A percentile compares a stretch with the other conserved stretches of the same genome.
Evolutionary conservation across 2,797 vertebrate genomes (phyloP).

Genomic region (Dermochelys coriacea): DNA sequence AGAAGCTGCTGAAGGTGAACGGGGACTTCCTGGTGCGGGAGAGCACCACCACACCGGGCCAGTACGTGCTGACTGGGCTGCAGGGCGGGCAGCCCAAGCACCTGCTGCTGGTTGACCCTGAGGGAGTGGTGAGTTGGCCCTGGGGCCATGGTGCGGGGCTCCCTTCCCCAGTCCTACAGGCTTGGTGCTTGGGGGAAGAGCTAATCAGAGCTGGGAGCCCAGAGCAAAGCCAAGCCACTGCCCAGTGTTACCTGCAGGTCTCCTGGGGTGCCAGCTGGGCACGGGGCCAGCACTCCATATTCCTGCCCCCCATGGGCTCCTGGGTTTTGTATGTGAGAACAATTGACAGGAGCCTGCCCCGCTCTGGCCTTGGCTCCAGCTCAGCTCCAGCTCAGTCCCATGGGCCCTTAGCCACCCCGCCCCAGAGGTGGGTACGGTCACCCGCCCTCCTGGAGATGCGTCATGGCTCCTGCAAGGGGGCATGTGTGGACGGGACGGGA

Average conservation of each 20-base stretch:
- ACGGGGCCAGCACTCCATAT: too few relatives aligned
- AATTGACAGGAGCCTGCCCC: background rate
- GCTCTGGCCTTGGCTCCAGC: background rate
- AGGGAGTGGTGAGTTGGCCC: conserved; percentile 93
- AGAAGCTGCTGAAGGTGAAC: conserved; percentile 90
- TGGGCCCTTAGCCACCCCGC: background rate
- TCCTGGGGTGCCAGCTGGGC: background rate
- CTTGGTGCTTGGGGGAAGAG: too few relatives aligned
- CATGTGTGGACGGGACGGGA: too few relatives aligned
- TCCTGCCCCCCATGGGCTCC: background rate
- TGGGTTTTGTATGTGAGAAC: background rate
- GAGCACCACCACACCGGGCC: conserved; percentile 94
- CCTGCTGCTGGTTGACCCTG: conserved; percentile 95
- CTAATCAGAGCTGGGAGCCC: too few relatives aligned
- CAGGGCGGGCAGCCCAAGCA: conserved; percentile 96
- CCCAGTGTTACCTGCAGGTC: background rate
- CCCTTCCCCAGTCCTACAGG: too few relatives aligned
- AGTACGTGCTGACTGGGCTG: conserved; percentile 96
- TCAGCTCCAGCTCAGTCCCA: background rate
- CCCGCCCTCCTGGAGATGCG: too few relatives aligned
- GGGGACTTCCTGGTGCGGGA: conserved; percentile 97
- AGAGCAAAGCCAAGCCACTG: too few relatives aligned
- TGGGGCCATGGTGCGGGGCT: background rate
- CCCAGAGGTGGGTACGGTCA: rapidly evolving
- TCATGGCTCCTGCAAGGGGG: background rate